A percentile compares a stretch with the other conserved stretches of the same genome.
These are phyloP conservation scores for Ammodytes marinus DNA, from an alignment of 2,113 vertebrate genomes.

Conservation along the genomic window DNA sequence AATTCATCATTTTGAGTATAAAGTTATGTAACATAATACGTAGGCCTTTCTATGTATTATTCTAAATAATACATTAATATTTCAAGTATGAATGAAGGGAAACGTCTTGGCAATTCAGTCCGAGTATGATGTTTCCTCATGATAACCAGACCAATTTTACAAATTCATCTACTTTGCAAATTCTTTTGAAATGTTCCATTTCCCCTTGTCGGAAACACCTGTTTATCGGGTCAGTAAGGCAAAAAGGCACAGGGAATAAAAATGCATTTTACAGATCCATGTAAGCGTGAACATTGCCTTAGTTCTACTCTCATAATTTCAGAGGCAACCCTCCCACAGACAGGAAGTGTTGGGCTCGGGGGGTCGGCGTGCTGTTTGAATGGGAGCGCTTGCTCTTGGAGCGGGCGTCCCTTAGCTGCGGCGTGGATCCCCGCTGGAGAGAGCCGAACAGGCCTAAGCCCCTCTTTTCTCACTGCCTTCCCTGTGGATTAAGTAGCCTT, in stretches of 20 bases:
- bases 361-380: slow-evolving; percentile 59
- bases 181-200: background rate
- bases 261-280: slow-evolving; percentile 43
- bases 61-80: background rate
- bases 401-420: slow-evolving; percentile 33
- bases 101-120: background rate
- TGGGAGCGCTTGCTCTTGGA: slow-evolving; percentile 51
- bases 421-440: slow-evolving; percentile 60
- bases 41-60: background rate
- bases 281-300: slow-evolving; percentile 62
- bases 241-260: slow-evolving; percentile 5
- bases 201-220: slow-evolving; percentile 18
- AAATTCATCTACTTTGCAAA: background rate
- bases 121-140: background rate
- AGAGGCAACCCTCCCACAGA: slow-evolving; percentile 41
- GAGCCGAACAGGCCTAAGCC: slow-evolving; percentile 49
- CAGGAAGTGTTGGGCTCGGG: slow-evolving; percentile 67
- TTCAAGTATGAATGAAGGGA: background rate
- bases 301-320: slow-evolving; percentile 51
- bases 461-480: slow-evolving; percentile 58
- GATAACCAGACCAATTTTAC: background rate
- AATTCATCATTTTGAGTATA: background rate
- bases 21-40: background rate
- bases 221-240: background rate
- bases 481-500: slow-evolving; percentile 81